Conservation (phyloP, 2,888 invertebrate genomes). For the Drosophila birchii region DNA sequence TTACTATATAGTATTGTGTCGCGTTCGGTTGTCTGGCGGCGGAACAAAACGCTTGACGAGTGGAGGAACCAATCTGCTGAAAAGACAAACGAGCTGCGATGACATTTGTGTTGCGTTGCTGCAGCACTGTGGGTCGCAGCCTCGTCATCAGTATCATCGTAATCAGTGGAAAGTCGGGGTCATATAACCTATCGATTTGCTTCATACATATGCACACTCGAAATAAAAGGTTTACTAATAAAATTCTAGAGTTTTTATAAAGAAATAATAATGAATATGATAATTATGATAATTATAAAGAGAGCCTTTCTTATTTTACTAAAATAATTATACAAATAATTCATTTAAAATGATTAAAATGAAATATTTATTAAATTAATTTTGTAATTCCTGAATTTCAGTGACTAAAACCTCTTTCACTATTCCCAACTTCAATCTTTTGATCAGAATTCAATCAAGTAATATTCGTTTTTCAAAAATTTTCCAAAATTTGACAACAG, state of each 20-base stretch:
- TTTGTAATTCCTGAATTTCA: background rate
- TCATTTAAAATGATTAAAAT: background rate
- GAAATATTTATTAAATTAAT: background rate
- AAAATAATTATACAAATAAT: background rate
- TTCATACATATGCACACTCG: background rate
- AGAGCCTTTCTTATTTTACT: background rate
- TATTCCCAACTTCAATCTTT: background rate
- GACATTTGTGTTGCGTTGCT: slow-evolving; percentile 32
- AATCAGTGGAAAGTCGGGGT: slow-evolving; percentile 13
- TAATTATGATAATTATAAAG: too few relatives aligned
- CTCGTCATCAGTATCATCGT: slow-evolving; percentile 22
- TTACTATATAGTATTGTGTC: slow-evolving; percentile 37
- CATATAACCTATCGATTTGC: slow-evolving; percentile 8
- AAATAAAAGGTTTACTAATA: background rate
- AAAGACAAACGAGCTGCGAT: slow-evolving; percentile 43
- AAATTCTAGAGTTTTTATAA: background rate
- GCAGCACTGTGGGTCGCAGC: slow-evolving; percentile 19
- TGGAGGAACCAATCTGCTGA: slow-evolving; percentile 37
- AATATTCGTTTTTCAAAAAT: background rate
- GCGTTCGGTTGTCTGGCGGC: slow-evolving; percentile 32
- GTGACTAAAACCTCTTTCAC: background rate
- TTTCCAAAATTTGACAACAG: background rate
- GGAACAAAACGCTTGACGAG: slow-evolving; percentile 39
- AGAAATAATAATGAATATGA: too few relatives aligned
- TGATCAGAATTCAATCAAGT: background rate